Base-by-base conservation (phyloP, 2,797 vertebrate genomes). In the Chaetophractus vellerosus region DNA sequence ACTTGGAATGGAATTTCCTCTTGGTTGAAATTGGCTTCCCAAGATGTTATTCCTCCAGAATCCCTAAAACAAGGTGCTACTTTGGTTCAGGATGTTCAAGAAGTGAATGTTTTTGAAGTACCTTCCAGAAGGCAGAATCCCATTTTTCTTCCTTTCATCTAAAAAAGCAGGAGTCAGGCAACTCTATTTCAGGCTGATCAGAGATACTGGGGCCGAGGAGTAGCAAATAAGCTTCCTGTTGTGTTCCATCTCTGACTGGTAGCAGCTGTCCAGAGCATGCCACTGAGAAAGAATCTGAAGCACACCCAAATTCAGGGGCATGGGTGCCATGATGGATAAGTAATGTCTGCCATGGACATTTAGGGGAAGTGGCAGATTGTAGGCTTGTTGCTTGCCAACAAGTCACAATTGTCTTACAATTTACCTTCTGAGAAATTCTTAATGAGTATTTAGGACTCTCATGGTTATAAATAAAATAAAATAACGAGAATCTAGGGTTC, bases 21-120 rank as follows among this genome's bases (percentile, higher is more conserved):
- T 19, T 52, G 23, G n/a, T 19, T 94, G 41, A 33, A 87, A 90
- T 88, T 52, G 8, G 66, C 68, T 90, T 96, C n/a, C 41, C 66
- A 81, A 93, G 81, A 66, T 93, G 52, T 95, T 74, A 50, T 80
- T 94, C 68, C 57, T 72, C 28, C 33, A 88, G 75, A 88, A 69
- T 91, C n/a, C 48, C 69, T 86, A 88, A 81, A 75, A 7, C 26
- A 69, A 86, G 31, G 33, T 75, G 38, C 6, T 93, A 16, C 76
- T 93, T 94, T 86, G 74, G 74, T 93, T 94, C 38, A 45, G 59
- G 26, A 48, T 9, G 41, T 38, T 76, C 10, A 10, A 31, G 71
- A 92, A 84, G 38, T 87, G 55, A 64, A 8, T 83, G 64, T 64
- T 78, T 82, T 86, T 21, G 26, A 93, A 91, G 71, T 79, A 26